Evolutionary conservation across 92 coral and sea anemone species (phyloP).

Genomic region (Micromussa lordhowensis): DNA sequence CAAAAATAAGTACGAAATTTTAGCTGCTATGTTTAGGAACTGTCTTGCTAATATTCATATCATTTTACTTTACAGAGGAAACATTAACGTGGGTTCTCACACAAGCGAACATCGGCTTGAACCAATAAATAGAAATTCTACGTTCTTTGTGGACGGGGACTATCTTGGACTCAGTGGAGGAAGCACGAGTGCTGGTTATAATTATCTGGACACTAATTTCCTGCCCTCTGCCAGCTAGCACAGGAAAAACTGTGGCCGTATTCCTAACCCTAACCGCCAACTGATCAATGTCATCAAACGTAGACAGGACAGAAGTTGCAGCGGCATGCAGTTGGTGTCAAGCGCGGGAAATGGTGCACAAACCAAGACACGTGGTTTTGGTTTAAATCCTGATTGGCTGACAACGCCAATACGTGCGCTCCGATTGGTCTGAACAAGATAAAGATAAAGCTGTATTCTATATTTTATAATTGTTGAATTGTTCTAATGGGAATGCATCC

Average conservation of each 20-base stretch:
- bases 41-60: too few relatives aligned
- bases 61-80: slow-evolving; percentile 52
- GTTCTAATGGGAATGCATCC: too few relatives aligned
- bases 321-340: background rate
- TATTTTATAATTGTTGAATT: too few relatives aligned
- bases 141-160: slow-evolving; percentile 90
- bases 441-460: too few relatives aligned
- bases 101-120: slow-evolving; percentile 76
- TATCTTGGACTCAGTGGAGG: slow-evolving; percentile 82
- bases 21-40: background rate
- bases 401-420: background rate
- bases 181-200: slow-evolving; percentile 79
- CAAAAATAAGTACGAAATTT: too few relatives aligned
- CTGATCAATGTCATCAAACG: background rate
- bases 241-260: background rate
- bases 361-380: background rate
- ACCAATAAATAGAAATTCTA: slow-evolving; percentile 58
- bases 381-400: background rate
- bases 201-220: slow-evolving; percentile 95
- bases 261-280: too few relatives aligned
- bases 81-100: slow-evolving; percentile 66
- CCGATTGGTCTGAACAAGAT: background rate
- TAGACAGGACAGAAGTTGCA: background rate
- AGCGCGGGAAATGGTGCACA: background rate
- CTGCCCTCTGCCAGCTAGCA: slow-evolving; percentile 95